phyloP scores from a whole-genome alignment of 2,888 invertebrate species.

The Eupithecia dodoneata region DNA sequence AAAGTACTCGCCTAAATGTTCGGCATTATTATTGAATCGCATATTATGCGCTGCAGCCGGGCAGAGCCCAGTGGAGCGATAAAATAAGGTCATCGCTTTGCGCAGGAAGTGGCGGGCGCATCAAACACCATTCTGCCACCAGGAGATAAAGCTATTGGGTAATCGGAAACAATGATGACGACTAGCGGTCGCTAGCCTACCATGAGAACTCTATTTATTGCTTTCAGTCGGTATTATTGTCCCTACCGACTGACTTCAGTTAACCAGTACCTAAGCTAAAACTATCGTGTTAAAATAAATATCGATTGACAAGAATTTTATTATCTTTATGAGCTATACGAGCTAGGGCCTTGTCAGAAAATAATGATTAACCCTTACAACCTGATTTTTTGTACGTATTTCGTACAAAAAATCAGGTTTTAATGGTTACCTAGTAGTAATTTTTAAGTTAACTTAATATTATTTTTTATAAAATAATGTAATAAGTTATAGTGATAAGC shows the following conservation, averaged over 20 bases:
- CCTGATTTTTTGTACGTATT: not conserved
- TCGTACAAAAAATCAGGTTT: too few species aligned
- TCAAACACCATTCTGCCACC: conserved; percentile 63
- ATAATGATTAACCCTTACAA: not conserved
- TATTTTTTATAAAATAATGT: not conserved
- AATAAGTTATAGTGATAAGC: not conserved
- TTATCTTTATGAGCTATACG: too few species aligned
- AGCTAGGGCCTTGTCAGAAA: not conserved
- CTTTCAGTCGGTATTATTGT: not conserved
- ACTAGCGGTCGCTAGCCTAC: conserved; percentile 58
- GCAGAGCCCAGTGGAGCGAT: conserved; percentile 39
- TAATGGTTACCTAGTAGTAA: too few species aligned
- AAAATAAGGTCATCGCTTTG: conserved; percentile 66
- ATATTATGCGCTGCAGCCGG: conserved; percentile 33
- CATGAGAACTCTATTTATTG: conserved; percentile 24
- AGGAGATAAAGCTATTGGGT: conserved; percentile 68
- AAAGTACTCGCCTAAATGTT: not conserved
- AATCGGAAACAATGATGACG: conserved; percentile 56
- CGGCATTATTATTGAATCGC: not conserved
- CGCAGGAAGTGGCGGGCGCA: conserved; percentile 75
- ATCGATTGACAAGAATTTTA: not conserved
- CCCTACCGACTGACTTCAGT: not conserved
- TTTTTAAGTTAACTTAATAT: too few species aligned
- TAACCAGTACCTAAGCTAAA: not conserved
- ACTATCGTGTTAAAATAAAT: not conserved